Evolutionary conservation across 2,113 vertebrate genomes (phyloP), one percentile per base, ranked within the genome.

Genomic region (Rallus limicola): DNA sequence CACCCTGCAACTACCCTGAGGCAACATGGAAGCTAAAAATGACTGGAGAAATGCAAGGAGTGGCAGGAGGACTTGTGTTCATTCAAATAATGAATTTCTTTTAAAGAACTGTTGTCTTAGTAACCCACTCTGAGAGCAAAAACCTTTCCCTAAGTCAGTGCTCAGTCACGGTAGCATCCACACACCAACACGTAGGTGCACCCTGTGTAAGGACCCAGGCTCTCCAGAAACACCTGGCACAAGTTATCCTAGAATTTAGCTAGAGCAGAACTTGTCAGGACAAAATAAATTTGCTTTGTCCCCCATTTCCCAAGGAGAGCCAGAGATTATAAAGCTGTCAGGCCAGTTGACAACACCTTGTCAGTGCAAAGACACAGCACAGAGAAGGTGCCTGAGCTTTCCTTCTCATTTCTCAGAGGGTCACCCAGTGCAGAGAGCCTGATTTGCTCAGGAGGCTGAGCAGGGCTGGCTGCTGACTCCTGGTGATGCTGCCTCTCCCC

Each of bases 21-120:
- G 95, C 92, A n/a, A 38, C 1, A 60, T 0, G 23, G 29, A 40
- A 94, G 70, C 92, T 60, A 38, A 79, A 93, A 92, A 87, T 23
- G 44, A 63, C 83, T 59, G 84, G 5, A 84, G 65, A 40, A 79
- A 80, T 4, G 62, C 56, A 33, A 63, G 90, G 74, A 95, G 79
- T 11, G 95, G 90, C 94, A 93, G 77, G 50, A 86, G 86, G 76
- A 76, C 79, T 97, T 88, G 83, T 91, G 94, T 95, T 96, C 96
- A 88, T 96, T 97, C 97, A 90, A 36, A 88, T 83, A 65, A 93
- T 72, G 92, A 96, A 93, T 84, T 92, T 90, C 31, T 79, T 65
- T 75, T 87, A 59, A 96, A 90, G 75, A 68, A 82, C 78, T 76
- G 86, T 95, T 96, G 92, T 92, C 92, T 85, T 95, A 95, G 89